Conservation (phyloP, 2,888 invertebrate genomes). For the Ormyrus thymus region DNA sequence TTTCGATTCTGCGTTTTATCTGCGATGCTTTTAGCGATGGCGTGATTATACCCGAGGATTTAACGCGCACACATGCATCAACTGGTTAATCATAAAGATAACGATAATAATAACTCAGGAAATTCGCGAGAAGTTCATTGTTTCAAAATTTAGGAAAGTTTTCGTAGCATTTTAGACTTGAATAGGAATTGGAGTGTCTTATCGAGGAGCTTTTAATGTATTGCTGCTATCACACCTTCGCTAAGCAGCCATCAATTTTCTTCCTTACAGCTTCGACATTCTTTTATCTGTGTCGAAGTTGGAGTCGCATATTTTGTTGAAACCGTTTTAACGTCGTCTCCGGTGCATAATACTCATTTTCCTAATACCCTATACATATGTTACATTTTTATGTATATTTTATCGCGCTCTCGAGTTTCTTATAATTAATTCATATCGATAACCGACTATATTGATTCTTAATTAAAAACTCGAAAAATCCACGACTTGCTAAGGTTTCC, state of each 20-base stretch:
- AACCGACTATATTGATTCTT: background rate
- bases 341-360: no score
- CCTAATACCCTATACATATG: no score
- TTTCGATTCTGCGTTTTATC: background rate
- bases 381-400: background rate
- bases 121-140: no score
- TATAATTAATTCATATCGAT: background rate
- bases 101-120: conserved; percentile 21
- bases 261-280: background rate
- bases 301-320: background rate
- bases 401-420: background rate
- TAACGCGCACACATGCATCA: background rate
- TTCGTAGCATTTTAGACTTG: no score
- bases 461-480: no score
- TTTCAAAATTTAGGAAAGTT: no score
- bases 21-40: conserved; percentile 1
- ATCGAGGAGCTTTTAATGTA: no score
- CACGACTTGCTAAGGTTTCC: no score
- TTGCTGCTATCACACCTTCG: background rate
- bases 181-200: no score
- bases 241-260: conserved; percentile 12
- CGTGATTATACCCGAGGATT: background rate
- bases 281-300: background rate
- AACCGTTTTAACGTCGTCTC: no score
- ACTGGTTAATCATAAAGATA: conserved; percentile 46